Conservation (phyloP, 2,113 vertebrate species). For the Vulpes vulpes region DNA sequence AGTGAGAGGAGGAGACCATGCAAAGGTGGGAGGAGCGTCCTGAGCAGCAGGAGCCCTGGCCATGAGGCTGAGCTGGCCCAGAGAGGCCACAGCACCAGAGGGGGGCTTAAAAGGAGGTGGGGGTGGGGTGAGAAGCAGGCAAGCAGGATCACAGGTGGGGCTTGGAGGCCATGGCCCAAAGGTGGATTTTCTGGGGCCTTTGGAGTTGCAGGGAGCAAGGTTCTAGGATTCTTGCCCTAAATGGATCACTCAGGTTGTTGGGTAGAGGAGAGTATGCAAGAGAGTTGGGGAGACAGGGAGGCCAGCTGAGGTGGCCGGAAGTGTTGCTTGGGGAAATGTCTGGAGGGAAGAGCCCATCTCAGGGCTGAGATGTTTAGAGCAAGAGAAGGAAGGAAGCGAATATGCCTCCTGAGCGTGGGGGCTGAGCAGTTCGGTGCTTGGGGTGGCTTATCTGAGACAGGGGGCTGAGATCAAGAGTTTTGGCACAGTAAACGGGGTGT, state of each 20-base stretch:
- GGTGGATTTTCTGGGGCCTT: not conserved
- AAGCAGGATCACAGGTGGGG: not conserved
- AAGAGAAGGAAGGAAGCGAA: not conserved
- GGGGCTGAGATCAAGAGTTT: not conserved
- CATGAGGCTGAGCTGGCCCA: not conserved
- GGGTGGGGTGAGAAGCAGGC: not conserved
- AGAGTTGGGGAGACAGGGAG: accelerated
- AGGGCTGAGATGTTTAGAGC: not conserved
- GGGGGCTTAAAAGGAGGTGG: not conserved
- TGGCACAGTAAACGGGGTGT: accelerated
- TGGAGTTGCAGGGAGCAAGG: accelerated
- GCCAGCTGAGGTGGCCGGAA: not conserved
- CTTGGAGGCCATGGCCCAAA: not conserved
- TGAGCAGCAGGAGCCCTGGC: not conserved
- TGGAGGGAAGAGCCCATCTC: not conserved
- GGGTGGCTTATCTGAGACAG: not conserved
- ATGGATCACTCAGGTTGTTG: accelerated
- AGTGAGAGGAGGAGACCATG: not conserved
- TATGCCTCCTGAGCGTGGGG: too few relatives aligned
- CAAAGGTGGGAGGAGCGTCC: not conserved
- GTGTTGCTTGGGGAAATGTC: not conserved
- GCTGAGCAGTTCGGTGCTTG: not conserved
- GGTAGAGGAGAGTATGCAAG: not conserved
- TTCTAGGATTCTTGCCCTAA: not conserved
- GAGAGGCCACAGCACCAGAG: not conserved